Conservation (phyloP, 2,797 vertebrate genomes). For the Poeciliopsis infans region DNA sequence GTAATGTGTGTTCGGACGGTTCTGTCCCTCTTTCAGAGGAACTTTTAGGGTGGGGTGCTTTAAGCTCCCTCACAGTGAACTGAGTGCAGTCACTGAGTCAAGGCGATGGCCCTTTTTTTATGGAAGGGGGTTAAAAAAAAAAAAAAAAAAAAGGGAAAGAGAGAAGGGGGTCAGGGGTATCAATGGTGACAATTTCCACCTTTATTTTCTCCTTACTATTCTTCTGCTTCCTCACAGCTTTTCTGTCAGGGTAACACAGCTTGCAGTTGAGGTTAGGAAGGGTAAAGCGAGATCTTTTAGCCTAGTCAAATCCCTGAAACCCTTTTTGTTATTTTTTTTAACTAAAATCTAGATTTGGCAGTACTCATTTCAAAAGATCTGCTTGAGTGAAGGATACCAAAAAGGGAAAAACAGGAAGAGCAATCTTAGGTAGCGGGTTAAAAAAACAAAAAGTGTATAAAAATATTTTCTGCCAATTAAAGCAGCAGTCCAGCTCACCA, state of each 20-base stretch:
- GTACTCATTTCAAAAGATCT: not conserved
- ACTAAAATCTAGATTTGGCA: conserved; percentile 61
- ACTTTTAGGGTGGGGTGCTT: conserved; percentile 76
- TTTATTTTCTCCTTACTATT: conserved; percentile 64
- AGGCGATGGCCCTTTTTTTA: conserved; percentile 69
- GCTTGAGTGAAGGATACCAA: not conserved
- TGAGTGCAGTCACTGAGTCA: conserved; percentile 70
- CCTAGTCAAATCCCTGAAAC: conserved; percentile 57
- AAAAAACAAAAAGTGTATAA: not conserved
- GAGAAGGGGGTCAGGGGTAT: conserved; percentile 76
- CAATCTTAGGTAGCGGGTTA: not conserved
- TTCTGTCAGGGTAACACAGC: conserved; percentile 75
- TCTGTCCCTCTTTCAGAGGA: conserved; percentile 38
- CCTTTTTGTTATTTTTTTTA: conserved; percentile 56
- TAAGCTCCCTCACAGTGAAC: conserved; percentile 79
- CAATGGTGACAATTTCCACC: conserved; percentile 83
- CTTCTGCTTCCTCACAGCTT: conserved; percentile 72
- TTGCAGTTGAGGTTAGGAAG: conserved; percentile 64
- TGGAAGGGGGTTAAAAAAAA: conserved; percentile 40
- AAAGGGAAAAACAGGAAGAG: not conserved
- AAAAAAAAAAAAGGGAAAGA: conserved; percentile 74
- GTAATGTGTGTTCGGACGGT: conserved; percentile 23
- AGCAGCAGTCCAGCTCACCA: not conserved
- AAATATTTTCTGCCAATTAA: not conserved
- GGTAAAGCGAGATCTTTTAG: conserved; percentile 50